Evolutionary conservation across 92 coral and sea anemone genomes (phyloP), one percentile per base, ranked within the genome.

Genomic region (Epizoanthus ramosus): DNA sequence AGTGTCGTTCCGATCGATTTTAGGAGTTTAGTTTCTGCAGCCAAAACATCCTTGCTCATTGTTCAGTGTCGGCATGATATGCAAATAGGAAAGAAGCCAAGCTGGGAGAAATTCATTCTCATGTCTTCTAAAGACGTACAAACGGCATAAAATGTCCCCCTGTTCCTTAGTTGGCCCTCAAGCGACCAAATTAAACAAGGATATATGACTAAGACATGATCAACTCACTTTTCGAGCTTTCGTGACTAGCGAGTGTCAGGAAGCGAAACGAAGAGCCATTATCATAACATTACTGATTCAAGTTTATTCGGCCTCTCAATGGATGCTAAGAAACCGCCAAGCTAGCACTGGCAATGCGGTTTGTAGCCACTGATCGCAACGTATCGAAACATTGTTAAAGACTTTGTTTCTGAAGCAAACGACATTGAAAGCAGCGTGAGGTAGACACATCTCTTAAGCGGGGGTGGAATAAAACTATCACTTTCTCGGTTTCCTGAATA

Each of bases 61-160:
- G 97, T 93, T 88, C 86, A 79, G 77, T 82, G 93, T 87, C 92
- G 91, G 79, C 79, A 73, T 80, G 84, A 84, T 93, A 93, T 93
- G 97, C 94, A 82, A 93, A 93, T 93, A 79, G 58, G 22, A 60
- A 60, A 69, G 45, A 75, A 66, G 74, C 53, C 67, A 70, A 80
- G 82, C 82, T 77, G 82, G 63, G 82, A 28, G 70, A 77, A 61
- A 41, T 61, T 43, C 19, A 61, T 43, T 61, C 70, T 37, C 25
- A 24, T 77, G 59, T 59, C 41, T 60, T 63, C 61, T 43, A 37
- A 31, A 69, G 82, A 12, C 22, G 70, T 61, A 37, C 21, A 19
- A 77, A 77, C 16, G 21, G 14, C 17, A 23, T 31, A 45, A 77
- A 77, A 77, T 35, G 35, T 43, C 71, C 16, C 15, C 52, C 47